These are phyloP conservation scores for Acleris literana DNA, from an alignment of 2,888 invertebrate genomes.

Conservation along the genomic window DNA sequence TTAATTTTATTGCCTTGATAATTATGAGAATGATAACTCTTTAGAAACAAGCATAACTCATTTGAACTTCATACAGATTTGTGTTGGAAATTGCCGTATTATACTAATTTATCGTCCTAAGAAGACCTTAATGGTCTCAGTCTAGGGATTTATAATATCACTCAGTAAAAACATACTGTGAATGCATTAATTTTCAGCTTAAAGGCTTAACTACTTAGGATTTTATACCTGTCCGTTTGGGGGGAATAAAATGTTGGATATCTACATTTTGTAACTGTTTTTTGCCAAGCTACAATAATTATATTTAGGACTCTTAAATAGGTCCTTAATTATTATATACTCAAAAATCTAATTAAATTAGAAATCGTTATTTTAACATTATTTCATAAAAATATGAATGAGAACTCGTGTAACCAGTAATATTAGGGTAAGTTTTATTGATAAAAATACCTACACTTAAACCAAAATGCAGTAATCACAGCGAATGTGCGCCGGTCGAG, in stretches of 20 bases:
- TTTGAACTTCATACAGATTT: conserved; percentile 73
- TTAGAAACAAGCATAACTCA: conserved; percentile 78
- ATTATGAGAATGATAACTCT: conserved; percentile 75
- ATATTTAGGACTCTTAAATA: no score
- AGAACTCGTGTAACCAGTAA: no score
- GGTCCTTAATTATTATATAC: no score
- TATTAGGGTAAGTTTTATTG: no score
- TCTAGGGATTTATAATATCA: conserved; percentile 63
- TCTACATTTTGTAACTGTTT: background rate
- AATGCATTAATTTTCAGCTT: conserved; percentile 38
- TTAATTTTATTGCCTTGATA: conserved; percentile 75
- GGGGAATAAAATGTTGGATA: conserved; percentile 4
- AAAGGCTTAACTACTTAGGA: conserved; percentile 26
- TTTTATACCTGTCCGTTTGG: conserved; percentile 22
- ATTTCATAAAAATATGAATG: no score
- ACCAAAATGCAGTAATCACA: no score
- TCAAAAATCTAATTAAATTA: no score
- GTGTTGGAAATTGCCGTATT: conserved; percentile 77
- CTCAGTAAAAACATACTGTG: conserved; percentile 46
- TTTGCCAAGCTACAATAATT: no score
- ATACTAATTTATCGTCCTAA: conserved; percentile 81
- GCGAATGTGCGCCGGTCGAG: no score
- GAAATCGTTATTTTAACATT: no score
- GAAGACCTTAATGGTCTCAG: conserved; percentile 70
- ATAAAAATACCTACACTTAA: no score